Conservation (phyloP, 2,113 vertebrate genomes). For the Rhombomys opimus region DNA sequence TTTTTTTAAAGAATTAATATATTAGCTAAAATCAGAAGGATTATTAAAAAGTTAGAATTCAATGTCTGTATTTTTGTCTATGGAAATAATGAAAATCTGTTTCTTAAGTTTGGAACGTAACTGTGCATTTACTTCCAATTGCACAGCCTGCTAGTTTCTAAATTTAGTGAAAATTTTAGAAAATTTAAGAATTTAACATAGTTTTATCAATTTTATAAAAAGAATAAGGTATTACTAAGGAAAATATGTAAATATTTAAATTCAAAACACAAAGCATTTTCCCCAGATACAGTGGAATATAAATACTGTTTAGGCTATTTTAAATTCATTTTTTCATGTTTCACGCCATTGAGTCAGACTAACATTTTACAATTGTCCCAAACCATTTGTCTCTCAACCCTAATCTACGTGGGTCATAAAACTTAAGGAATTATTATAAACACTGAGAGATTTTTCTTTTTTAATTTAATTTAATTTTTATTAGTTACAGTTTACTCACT, state of each 20-base stretch:
- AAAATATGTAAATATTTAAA: constrained; percentile 5
- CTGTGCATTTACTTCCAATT: not conserved
- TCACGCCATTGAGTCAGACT: not conserved
- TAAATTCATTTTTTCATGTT: constrained; percentile 25
- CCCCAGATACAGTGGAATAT: constrained; percentile 7
- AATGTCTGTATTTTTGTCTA: not conserved
- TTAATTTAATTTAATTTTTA: no score
- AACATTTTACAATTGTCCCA: not conserved
- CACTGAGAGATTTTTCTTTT: no score
- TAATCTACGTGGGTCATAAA: not conserved
- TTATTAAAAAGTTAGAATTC: not conserved
- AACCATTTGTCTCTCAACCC: not conserved
- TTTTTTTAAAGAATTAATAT: not conserved
- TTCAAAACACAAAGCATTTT: not conserved
- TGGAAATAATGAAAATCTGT: not conserved
- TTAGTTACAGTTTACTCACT: no score
- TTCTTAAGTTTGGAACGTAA: not conserved
- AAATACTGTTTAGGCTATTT: constrained; percentile 3
- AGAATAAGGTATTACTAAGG: not conserved
- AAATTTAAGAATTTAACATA: constrained; percentile 27
- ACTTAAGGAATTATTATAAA: not conserved
- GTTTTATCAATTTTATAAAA: not conserved
- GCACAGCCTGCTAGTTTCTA: fast-evolving
- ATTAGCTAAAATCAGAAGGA: not conserved
- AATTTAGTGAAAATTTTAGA: not conserved